A percentile compares a stretch with the other conserved stretches of the same genome.
Evolutionary conservation across 64 coral and sea anemone species (phyloP).

Genomic region (Montipora sp.): DNA sequence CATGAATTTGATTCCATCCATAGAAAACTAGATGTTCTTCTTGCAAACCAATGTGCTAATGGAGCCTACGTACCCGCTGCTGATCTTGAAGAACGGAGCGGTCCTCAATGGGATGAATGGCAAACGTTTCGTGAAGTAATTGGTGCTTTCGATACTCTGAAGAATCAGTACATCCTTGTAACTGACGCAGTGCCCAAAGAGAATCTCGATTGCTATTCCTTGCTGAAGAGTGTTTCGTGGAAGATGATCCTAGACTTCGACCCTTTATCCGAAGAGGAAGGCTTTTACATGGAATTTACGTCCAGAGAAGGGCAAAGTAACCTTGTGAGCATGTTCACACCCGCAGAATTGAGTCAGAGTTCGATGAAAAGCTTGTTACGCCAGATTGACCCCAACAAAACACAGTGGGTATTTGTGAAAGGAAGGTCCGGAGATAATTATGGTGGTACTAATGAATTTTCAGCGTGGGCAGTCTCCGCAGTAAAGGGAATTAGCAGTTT

Average conservation of each 20-base stretch:
- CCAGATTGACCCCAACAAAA: constrained; percentile 66
- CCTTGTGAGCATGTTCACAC: constrained; percentile 57
- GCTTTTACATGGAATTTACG: constrained; percentile 55
- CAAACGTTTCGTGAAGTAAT: constrained; percentile 71
- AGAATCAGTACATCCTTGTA: constrained; percentile 81
- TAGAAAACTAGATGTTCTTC: neutral
- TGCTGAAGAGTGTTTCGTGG: constrained; percentile 79
- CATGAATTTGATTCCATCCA: neutral
- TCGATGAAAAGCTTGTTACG: constrained; percentile 37
- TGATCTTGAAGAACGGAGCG: neutral
- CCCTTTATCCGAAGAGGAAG: constrained; percentile 64
- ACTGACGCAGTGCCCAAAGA: constrained; percentile 59
- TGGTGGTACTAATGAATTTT: constrained; percentile 28
- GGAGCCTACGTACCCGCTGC: neutral
- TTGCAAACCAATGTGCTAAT: neutral
- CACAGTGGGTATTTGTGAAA: constrained; percentile 83
- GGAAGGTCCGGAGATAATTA: constrained; percentile 62
- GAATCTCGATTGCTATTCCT: constrained; percentile 47
- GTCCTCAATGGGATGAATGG: constrained; percentile 76
- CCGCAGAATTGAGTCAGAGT: constrained; percentile 48
- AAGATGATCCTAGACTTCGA: constrained; percentile 83
- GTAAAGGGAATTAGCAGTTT: constrained; percentile 69
- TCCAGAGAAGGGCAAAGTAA: constrained; percentile 37
- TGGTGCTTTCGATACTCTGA: constrained; percentile 55
- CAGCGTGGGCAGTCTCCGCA: constrained; percentile 59